Percentiles rank a stretch among this genome's conserved stretches.
These are phyloP conservation scores for Microtus oregoni DNA, from an alignment of 2,113 vertebrate genomes.

Conservation along the genomic window DNA sequence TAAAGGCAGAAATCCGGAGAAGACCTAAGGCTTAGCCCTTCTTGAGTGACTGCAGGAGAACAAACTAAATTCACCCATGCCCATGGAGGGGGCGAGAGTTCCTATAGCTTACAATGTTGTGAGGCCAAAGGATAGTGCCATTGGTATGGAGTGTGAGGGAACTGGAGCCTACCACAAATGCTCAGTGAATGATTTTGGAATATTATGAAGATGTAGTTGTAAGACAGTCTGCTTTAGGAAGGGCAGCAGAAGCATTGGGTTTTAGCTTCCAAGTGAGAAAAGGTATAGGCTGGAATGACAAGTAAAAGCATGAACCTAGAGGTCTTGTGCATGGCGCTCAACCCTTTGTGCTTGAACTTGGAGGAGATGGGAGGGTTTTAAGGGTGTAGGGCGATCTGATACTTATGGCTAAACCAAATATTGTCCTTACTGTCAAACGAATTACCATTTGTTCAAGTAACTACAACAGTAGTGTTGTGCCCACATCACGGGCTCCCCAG, in stretches of 20 bases:
- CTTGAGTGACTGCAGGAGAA: not conserved
- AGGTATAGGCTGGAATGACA: not conserved
- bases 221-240: not conserved
- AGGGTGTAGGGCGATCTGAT: not conserved
- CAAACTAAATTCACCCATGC: not conserved
- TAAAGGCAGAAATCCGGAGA: not conserved
- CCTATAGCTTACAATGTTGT: not conserved
- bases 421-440: not conserved
- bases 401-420: not conserved
- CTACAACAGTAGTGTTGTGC: not conserved
- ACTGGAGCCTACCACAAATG: not conserved
- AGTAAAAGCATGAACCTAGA: not conserved
- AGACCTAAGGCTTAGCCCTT: not conserved
- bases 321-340: not conserved
- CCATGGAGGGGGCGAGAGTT: rapidly evolving
- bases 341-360: not conserved
- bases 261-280: not conserved
- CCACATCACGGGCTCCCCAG: no score
- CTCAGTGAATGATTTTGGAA: constrained; percentile 9
- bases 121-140: not conserved
- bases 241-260: not conserved
- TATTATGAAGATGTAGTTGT: not conserved
- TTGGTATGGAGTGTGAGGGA: not conserved
- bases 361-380: not conserved
- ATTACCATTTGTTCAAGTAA: not conserved